These are phyloP conservation scores for Synaphobranchus kaupii DNA, from an alignment of 2,797 vertebrate species.

Conservation along the genomic window DNA sequence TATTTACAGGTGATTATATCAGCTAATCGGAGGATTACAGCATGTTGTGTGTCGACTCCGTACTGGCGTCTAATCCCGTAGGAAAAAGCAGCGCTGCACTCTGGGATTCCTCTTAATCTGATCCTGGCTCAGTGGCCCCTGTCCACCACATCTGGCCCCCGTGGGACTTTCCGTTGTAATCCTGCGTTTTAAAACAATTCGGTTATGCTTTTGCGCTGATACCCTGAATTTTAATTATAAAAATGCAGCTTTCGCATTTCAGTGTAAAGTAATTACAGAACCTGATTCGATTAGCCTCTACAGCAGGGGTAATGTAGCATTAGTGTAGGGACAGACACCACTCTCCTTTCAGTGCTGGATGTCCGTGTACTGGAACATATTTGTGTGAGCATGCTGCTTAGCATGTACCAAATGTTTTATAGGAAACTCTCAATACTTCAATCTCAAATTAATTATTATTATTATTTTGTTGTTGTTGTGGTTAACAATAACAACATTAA, in stretches of 20 bases:
- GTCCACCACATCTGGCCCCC: constrained; percentile 72
- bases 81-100: constrained; percentile 57
- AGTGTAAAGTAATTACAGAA: constrained; percentile 71
- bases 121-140: constrained; percentile 56
- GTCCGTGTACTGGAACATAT: not conserved
- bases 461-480: not conserved
- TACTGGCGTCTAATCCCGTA: constrained; percentile 68
- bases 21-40: constrained; percentile 83
- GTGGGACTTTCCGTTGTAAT: constrained; percentile 75
- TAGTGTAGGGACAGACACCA: not conserved
- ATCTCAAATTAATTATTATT: not conserved
- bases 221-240: constrained; percentile 74
- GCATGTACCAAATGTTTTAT: not conserved
- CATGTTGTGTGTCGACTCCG: constrained; percentile 69
- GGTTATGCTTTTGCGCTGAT: constrained; percentile 70
- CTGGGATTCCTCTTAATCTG: constrained; percentile 74
- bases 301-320: constrained; percentile 24
- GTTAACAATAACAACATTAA: not conserved
- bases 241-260: constrained; percentile 75
- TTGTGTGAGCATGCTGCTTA: not conserved
- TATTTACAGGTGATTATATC: constrained; percentile 82
- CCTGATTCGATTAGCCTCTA: constrained; percentile 64
- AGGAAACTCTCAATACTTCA: not conserved
- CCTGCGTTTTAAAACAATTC: constrained; percentile 74
- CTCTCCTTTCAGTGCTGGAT: not conserved